A percentile compares a stretch with the other conserved stretches of the same genome.
phyloP scores from a whole-genome alignment of 2,797 vertebrate species.

The Amazona finschi region DNA sequence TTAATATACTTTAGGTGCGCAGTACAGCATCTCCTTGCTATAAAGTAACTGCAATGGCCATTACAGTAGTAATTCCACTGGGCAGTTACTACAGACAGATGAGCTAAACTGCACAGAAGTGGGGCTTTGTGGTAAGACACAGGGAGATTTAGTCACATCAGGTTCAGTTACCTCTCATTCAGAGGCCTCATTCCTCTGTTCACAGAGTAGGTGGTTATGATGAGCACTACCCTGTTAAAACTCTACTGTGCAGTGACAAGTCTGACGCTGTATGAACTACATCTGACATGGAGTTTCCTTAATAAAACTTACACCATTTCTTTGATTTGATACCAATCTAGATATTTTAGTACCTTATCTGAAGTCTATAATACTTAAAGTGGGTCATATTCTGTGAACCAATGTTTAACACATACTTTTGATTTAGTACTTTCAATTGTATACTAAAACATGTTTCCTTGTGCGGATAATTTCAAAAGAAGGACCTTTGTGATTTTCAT shows the following conservation, averaged over 20 bases:
- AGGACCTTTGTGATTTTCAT: background rate
- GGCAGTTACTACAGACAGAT: background rate
- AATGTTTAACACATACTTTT: background rate
- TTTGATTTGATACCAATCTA: background rate
- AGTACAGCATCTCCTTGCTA: background rate
- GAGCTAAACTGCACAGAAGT: slow-evolving; percentile 1
- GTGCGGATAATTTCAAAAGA: background rate
- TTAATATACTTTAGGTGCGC: background rate
- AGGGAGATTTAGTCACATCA: slow-evolving; percentile 17
- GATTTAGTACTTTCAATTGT: background rate
- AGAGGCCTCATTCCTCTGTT: background rate
- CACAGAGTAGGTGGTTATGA: background rate
- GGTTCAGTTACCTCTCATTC: slow-evolving; percentile 13
- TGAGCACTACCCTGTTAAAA: slow-evolving; percentile 28
- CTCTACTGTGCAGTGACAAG: background rate
- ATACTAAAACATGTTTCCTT: background rate
- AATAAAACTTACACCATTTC: background rate
- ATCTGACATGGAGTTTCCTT: background rate
- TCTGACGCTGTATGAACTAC: background rate
- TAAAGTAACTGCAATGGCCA: background rate
- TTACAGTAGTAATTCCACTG: background rate
- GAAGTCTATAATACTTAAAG: background rate
- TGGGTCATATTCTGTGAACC: background rate
- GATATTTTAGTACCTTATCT: background rate
- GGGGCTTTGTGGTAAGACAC: background rate